Evolutionary conservation across 2,797 vertebrate species (phyloP).

Genomic region (Cephalopachus bancanus): DNA sequence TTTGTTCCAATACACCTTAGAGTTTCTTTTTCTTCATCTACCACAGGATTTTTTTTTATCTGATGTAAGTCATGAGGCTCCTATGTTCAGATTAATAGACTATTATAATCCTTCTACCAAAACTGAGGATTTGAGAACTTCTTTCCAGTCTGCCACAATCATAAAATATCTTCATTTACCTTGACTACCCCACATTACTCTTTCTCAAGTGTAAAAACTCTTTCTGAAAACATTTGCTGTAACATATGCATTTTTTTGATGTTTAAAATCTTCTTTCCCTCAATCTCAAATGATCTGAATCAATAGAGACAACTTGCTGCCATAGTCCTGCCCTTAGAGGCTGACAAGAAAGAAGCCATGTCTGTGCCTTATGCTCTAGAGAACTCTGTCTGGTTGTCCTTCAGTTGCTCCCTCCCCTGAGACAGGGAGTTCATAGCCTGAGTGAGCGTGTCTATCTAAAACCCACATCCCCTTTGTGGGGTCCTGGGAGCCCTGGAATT

Average conservation of each 20-base stretch:
- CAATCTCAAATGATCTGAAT: neutral
- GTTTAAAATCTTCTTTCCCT: neutral
- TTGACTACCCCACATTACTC: neutral
- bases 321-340: neutral
- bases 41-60: neutral
- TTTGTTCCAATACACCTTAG: neutral
- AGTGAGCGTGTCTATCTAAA: neutral
- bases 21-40: neutral
- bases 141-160: neutral
- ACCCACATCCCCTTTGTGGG: neutral
- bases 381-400: neutral
- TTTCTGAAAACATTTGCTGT: slow-evolving; percentile 16
- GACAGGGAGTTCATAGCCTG: neutral
- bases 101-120: neutral
- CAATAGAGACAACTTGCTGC: neutral
- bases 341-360: neutral
- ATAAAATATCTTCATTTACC: neutral
- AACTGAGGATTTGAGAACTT: neutral
- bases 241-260: neutral
- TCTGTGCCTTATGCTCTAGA: neutral
- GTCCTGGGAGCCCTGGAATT: neutral
- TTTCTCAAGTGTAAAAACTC: slow-evolving; percentile 23
- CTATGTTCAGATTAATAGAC: neutral
- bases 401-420: neutral
- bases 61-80: neutral